Percentiles rank a stretch among this genome's conserved stretches.
Conservation (phyloP, 2,888 invertebrate species). For the Caenorhabditis sp. region DNA sequence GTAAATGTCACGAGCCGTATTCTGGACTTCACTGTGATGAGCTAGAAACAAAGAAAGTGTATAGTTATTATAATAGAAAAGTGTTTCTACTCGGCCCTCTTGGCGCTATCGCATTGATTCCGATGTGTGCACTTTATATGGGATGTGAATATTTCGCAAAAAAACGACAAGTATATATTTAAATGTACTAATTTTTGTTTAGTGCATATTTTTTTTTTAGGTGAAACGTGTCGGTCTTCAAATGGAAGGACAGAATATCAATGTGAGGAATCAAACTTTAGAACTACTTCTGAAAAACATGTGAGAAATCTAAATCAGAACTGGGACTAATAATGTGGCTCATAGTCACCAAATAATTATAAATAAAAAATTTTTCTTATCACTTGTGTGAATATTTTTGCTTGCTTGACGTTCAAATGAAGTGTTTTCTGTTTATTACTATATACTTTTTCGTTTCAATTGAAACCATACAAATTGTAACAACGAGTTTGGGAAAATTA, state of each 20-base stretch:
- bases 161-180: slow-evolving; percentile 61
- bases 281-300: slow-evolving; percentile 32
- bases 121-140: slow-evolving; percentile 63
- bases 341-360: background rate
- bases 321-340: background rate
- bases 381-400: background rate
- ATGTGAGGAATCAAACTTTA: slow-evolving; percentile 33
- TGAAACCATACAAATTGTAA: background rate
- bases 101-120: slow-evolving; percentile 63
- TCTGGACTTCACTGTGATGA: slow-evolving; percentile 47
- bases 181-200: background rate
- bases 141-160: slow-evolving; percentile 63
- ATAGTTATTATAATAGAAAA: slow-evolving; percentile 51
- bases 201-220: slow-evolving; percentile 20
- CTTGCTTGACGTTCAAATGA: background rate
- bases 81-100: slow-evolving; percentile 65
- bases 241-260: slow-evolving; percentile 47
- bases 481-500: slow-evolving; percentile 20
- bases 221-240: slow-evolving; percentile 53
- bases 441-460: background rate
- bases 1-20: slow-evolving; percentile 46
- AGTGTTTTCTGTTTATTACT: background rate
- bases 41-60: slow-evolving; percentile 40
- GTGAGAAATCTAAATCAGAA: background rate
- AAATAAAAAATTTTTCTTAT: background rate